Evolutionary conservation across 2,797 vertebrate genomes (phyloP), one percentile per base, ranked within the genome.

Genomic region (Megaceryle alcyon): DNA sequence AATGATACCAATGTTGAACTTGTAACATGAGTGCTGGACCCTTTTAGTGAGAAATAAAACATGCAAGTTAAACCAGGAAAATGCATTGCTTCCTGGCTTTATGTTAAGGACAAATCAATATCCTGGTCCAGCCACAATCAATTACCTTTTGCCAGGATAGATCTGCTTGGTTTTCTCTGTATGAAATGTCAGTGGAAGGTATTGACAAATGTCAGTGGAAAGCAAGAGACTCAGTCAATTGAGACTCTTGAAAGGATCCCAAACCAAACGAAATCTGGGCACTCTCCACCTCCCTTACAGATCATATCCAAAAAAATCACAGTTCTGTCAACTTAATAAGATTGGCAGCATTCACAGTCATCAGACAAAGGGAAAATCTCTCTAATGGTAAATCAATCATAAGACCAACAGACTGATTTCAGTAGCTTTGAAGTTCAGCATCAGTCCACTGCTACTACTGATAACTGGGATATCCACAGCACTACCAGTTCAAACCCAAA

Each of bases 91-190:
- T 94, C 80, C 90, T 76, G 76, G 61, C 86, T 94, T 96, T 85
- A 90, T 83, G 93, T 94, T 80, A 84, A 95, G 94, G 88, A 73
- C 90, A 87, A 92, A 97, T 96, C 95, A 92, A 89, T 95, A 94
- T 71, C 84, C 82, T 89, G 76, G 86, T 91, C 76, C 92, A 83
- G 91, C 61, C 87, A 81, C 78, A 85, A 91, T 41, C 92, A 92
- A 96, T 72, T 72, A 86, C 39, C 51, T 88, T 97, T 90, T 91
- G 84, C 84, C 65, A 90, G 69, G 39, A 89, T 3, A 89, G 72
- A 88, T 83, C 68, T 23, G 1, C 59, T 72, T 77, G 29, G 61
- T 53, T 95, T 91, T 86, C 69, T 78, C 60, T 28, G 6, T 21
- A 79, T 23, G 51, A 91, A 92, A 94, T 56, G 54, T 56, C 91